Evolutionary conservation across 2,113 vertebrate species (phyloP).

Genomic region (Brienomyrus brachyistius): DNA sequence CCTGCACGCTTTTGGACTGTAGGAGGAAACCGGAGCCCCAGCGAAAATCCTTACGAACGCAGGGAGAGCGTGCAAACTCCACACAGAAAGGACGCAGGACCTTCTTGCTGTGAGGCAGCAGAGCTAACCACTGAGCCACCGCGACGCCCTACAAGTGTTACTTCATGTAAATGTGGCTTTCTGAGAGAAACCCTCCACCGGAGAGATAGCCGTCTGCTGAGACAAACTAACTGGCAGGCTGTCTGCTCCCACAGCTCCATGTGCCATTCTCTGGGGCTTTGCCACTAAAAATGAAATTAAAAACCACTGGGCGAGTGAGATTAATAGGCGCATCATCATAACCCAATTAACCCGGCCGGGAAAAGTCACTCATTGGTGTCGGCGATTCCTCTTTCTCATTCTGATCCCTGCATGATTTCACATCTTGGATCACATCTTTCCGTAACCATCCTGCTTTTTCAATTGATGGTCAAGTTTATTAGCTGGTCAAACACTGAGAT

Average conservation of each 20-base stretch:
- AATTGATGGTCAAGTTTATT: not conserved
- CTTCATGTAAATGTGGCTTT: not conserved
- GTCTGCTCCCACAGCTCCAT: not conserved
- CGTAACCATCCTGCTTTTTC: not conserved
- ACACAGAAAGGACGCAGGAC: too few species aligned
- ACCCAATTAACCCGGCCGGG: conserved; percentile 27
- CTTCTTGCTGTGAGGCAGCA: too few species aligned
- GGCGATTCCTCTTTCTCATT: not conserved
- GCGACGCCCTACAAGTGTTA: not conserved
- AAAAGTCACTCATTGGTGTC: conserved; percentile 29
- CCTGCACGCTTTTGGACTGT: too few species aligned
- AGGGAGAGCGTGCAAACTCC: too few species aligned
- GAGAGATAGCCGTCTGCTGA: not conserved
- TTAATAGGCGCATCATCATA: conserved; percentile 31
- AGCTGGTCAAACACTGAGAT: not conserved
- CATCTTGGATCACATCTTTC: not conserved
- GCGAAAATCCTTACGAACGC: too few species aligned
- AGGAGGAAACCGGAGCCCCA: too few species aligned
- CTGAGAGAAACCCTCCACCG: not conserved
- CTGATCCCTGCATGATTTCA: not conserved
- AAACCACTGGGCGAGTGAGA: conserved; percentile 25
- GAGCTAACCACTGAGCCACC: too few species aligned
- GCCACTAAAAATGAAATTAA: conserved; percentile 23
- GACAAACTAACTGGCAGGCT: not conserved
- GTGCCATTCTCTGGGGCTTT: conserved; percentile 29